Evolutionary conservation across 2,113 vertebrate genomes (phyloP).

Genomic region (Eudorcas thomsonii): DNA sequence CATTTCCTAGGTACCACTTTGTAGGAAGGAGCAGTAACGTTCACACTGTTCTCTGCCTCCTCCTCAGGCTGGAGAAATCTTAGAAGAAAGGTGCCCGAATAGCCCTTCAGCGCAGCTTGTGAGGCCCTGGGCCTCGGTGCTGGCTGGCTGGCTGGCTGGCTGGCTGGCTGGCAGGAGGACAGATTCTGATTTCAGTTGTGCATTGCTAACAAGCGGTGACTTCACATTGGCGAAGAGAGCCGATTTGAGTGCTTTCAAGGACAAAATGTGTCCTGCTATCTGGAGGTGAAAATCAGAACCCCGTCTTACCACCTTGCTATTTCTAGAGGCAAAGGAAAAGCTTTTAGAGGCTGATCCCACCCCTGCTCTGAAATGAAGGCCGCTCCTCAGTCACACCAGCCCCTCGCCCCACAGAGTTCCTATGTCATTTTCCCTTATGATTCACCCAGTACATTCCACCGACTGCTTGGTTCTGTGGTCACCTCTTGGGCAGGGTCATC

Average conservation of each 20-base stretch:
- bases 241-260: constrained; percentile 61
- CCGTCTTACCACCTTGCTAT: neutral
- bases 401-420: neutral
- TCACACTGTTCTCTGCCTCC: neutral
- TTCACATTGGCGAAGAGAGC: constrained; percentile 47
- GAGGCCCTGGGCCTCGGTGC: neutral
- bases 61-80: neutral
- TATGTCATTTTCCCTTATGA: neutral
- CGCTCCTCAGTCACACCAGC: neutral
- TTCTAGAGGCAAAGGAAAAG: constrained; percentile 43
- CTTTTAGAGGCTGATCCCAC: neutral
- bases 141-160: neutral
- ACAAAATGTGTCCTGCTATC: constrained; percentile 40
- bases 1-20: neutral
- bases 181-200: constrained; percentile 60
- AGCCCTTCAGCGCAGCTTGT: neutral
- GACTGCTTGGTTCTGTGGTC: neutral
- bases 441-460: neutral
- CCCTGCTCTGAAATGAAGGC: neutral
- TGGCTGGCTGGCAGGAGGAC: constrained; percentile 39
- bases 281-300: constrained; percentile 51
- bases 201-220: constrained; percentile 53
- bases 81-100: constrained; percentile 11
- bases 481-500: neutral
- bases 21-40: neutral